These are phyloP conservation scores for Cistogaster globosa DNA, from an alignment of 2,888 invertebrate species.

Conservation along the genomic window DNA sequence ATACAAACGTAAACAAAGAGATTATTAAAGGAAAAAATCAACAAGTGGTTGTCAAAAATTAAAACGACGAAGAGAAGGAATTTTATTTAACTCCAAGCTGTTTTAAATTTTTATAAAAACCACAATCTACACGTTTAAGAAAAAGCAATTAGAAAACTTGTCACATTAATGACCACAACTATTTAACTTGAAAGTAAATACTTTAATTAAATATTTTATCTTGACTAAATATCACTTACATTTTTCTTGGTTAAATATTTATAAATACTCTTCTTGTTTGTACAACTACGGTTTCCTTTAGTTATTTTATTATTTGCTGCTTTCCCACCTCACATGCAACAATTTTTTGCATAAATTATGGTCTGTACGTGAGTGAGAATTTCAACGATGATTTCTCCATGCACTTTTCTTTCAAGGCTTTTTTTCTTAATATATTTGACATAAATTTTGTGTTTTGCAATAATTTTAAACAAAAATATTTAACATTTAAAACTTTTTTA, in stretches of 20 bases:
- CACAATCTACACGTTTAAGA: neutral
- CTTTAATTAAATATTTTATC: neutral
- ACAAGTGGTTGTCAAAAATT: constrained; percentile 66
- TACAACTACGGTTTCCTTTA: constrained; percentile 33
- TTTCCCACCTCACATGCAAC: constrained; percentile 56
- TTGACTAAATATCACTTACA: constrained; percentile 7
- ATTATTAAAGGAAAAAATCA: constrained; percentile 43
- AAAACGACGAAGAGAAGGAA: constrained; percentile 3
- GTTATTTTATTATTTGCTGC: constrained; percentile 16
- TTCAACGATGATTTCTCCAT: constrained; percentile 54
- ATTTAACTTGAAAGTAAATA: too few species aligned
- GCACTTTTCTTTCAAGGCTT: constrained; percentile 19
- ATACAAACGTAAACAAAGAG: constrained; percentile 63
- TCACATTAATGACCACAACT: too few species aligned
- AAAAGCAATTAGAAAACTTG: too few species aligned
- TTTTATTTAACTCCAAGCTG: neutral
- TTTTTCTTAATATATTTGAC: constrained; percentile 11
- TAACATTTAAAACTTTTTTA: constrained; percentile 33
- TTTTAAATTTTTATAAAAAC: neutral
- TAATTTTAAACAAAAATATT: constrained; percentile 24
- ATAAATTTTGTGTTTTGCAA: constrained; percentile 22
- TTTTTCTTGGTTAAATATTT: constrained; percentile 7
- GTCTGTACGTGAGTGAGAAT: constrained; percentile 40
- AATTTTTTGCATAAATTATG: constrained; percentile 61
- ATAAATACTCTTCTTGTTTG: neutral